Percentiles rank a stretch among this genome's conserved stretches.
These are phyloP conservation scores for Pelagia noctiluca DNA, from an alignment of 30 jellyfish, hydroid and myxozoan genomes.

Conservation along the genomic window DNA sequence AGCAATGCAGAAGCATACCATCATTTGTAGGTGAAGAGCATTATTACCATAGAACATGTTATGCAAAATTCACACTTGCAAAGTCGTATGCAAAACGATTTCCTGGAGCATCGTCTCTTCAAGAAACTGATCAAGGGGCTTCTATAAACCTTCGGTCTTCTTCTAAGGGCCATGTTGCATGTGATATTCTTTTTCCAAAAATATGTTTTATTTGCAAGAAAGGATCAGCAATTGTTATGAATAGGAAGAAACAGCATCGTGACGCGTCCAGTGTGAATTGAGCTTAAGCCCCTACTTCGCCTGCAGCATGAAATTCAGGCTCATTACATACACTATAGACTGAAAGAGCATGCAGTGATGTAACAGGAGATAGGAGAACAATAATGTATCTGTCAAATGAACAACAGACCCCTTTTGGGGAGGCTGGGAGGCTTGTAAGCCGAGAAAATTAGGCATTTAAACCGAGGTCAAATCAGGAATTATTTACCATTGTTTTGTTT, in stretches of 20 bases:
- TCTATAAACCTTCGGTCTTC: neutral
- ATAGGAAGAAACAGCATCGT: conserved; percentile 16
- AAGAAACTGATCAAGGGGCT: conserved; percentile 19
- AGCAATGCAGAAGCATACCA: conserved; percentile 21
- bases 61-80: too few species aligned
- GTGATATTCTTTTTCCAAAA: too few species aligned
- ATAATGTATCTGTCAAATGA: neutral
- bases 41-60: too few species aligned
- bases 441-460: neutral
- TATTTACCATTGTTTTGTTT: neutral
- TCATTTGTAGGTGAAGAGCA: too few species aligned
- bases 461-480: conserved; percentile 6
- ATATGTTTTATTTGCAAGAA: too few species aligned
- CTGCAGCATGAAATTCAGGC: neutral
- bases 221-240: neutral
- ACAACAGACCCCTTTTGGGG: neutral
- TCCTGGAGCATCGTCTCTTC: conserved; percentile 4
- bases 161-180: neutral
- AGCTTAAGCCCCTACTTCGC: neutral
- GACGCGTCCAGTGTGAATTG: too few species aligned
- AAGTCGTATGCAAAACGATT: too few species aligned
- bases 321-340: neutral
- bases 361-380: neutral
- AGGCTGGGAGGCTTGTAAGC: neutral
- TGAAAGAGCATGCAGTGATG: neutral